Conservation (phyloP, 2,797 vertebrate species). For the Myotis daubentonii region DNA sequence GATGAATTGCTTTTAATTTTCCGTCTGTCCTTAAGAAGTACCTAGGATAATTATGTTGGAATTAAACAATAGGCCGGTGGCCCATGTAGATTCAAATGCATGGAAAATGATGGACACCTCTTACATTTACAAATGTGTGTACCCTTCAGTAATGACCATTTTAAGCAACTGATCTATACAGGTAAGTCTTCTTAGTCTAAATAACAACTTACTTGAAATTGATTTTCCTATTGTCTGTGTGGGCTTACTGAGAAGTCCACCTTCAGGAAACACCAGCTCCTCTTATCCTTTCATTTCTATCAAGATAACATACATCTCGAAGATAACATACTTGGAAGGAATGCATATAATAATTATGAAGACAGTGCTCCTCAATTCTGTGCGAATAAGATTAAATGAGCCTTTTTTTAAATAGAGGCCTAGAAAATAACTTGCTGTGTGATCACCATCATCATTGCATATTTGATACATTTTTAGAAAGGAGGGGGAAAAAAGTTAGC, state of each 20-base stretch:
- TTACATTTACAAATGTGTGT: not conserved
- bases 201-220: constrained; percentile 13
- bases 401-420: not conserved
- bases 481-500: not conserved
- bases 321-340: not conserved
- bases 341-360: constrained; percentile 25
- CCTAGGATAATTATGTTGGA: not conserved
- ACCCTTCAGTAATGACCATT: not conserved
- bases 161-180: not conserved
- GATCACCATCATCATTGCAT: not conserved
- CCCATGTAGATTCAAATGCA: constrained; percentile 37
- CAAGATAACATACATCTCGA: not conserved
- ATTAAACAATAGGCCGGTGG: not conserved
- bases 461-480: not conserved
- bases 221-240: not conserved
- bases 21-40: constrained; percentile 19
- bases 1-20: constrained; percentile 33
- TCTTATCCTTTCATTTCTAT: not conserved
- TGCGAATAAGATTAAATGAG: constrained; percentile 27
- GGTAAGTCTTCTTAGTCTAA: constrained; percentile 46
- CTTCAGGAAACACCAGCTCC: not conserved
- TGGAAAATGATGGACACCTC: not conserved
- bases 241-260: not conserved
- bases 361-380: not conserved
- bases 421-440: constrained; percentile 16